Base-by-base conservation (phyloP, 1,140 invertebrate genomes). In the Pogonomyrmex barbatus region DNA sequence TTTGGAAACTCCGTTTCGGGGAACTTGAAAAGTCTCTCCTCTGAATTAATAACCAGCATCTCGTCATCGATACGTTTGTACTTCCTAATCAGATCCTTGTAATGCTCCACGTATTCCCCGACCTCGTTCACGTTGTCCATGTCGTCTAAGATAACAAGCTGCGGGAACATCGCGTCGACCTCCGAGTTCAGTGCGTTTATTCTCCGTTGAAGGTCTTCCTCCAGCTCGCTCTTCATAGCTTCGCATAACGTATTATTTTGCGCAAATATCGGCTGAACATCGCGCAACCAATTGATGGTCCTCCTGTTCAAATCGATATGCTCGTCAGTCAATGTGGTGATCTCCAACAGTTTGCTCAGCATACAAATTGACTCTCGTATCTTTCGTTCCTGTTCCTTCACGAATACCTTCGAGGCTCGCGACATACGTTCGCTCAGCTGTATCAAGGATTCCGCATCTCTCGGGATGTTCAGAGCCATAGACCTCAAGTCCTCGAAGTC, bases 11-110 rank as follows among this genome's bases (percentile, higher is more conserved):
- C 93, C n/a, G 96, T 96, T 65, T 96, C 93, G 2, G 96, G 96
- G 90, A 97, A 96, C 89, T 97, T 97, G 86, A 97, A 97, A 2
- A 97, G 92, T 2, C 93, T 95, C 93, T 97, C 97, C 93, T 97
- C 97, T 90, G 96, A 94, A 90, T 97, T 97, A 47, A 97, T 96
- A 94, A 95, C 96, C 24, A 93, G 87, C 63, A 97, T 96, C 50
- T 95, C 94, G 42, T 95, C 94, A 70, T 96, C 93, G 14, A 97
- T 93, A 60, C 95, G 91, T 68, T 95, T 91, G 17, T 97, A 92
- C 90, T 96, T 95, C 81, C 95, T 95, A 67, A 96, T 95, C 14
- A 97, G 94, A 36, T 94, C 94, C n/a, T 94, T 92, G 0, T 97
- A 95, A 92, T 97, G 90, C 87, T 95, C 92, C 70, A 91, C 71